Conservation (phyloP, 2,797 vertebrate genomes). For the Hydrophis major region DNA sequence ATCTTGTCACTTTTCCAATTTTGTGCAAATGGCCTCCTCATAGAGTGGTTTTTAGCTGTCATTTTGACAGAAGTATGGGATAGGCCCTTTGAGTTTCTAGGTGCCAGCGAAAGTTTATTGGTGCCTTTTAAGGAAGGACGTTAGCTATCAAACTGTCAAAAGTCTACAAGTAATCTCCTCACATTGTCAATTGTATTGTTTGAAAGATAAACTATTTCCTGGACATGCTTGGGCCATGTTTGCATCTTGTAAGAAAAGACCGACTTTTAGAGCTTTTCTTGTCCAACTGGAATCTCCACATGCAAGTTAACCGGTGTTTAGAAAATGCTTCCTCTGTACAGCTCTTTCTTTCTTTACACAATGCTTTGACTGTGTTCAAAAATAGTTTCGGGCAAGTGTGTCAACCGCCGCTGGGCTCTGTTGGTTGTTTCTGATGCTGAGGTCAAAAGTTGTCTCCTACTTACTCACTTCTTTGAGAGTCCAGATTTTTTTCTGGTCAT, state of each 20-base stretch:
- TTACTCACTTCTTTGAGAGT: conserved; percentile 31
- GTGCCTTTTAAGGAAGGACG: not conserved
- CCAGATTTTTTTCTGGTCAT: conserved; percentile 44
- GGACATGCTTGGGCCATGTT: conserved; percentile 68
- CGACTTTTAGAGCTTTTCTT: conserved; percentile 40
- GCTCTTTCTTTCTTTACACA: conserved; percentile 66
- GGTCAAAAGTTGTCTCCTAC: conserved; percentile 51
- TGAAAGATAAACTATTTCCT: conserved; percentile 63
- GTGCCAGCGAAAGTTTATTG: not conserved
- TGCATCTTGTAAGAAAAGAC: conserved; percentile 62
- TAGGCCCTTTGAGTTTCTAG: not conserved
- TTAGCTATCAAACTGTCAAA: not conserved
- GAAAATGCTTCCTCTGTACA: conserved; percentile 62
- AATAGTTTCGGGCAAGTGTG: conserved; percentile 56
- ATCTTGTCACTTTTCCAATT: no score
- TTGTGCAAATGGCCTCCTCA: not conserved
- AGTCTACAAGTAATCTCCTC: not conserved
- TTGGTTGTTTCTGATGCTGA: conserved; percentile 54
- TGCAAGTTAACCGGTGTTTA: conserved; percentile 61
- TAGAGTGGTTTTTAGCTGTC: not conserved
- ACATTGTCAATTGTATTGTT: not conserved
- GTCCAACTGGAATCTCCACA: conserved; percentile 54
- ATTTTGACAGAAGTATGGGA: not conserved
- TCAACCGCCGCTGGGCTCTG: conserved; percentile 64
- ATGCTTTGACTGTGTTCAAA: conserved; percentile 64